phyloP scores from a whole-genome alignment of 2,888 invertebrate genomes.

The Cantharis rustica region DNA sequence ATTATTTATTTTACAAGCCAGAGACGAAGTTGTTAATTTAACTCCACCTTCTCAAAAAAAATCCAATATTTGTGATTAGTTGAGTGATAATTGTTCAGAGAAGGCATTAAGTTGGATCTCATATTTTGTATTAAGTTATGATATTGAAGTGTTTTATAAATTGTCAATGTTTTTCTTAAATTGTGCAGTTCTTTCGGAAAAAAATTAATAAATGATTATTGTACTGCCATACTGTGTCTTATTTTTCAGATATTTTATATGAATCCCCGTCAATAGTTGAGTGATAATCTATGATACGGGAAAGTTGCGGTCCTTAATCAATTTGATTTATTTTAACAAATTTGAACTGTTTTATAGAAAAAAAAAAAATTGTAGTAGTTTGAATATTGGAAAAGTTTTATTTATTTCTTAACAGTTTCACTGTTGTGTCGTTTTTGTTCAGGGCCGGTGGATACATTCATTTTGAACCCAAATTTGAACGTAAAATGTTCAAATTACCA shows the following conservation, averaged over 20 bases:
- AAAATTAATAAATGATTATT: background rate
- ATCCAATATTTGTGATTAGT: conserved; percentile 11
- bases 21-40: background rate
- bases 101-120: conserved; percentile 35
- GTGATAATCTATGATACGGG: too few species aligned
- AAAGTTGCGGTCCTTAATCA: too few species aligned
- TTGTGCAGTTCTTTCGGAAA: background rate
- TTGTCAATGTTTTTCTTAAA: conserved; percentile 17
- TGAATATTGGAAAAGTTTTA: too few species aligned
- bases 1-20: conserved; percentile 19
- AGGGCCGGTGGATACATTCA: too few species aligned
- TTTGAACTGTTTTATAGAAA: too few species aligned
- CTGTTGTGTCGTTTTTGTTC: too few species aligned
- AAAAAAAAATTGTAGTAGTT: too few species aligned
- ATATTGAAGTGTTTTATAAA: conserved; percentile 20
- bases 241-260: background rate
- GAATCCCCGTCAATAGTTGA: too few species aligned
- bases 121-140: conserved; percentile 34
- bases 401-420: too few species aligned
- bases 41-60: background rate
- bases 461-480: too few species aligned
- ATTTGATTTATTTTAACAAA: too few species aligned
- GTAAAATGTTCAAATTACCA: too few species aligned
- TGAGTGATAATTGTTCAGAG: conserved; percentile 17
- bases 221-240: background rate